These are phyloP conservation scores for Leucosticte australis DNA, from an alignment of 2,113 vertebrate species.

Conservation along the genomic window DNA sequence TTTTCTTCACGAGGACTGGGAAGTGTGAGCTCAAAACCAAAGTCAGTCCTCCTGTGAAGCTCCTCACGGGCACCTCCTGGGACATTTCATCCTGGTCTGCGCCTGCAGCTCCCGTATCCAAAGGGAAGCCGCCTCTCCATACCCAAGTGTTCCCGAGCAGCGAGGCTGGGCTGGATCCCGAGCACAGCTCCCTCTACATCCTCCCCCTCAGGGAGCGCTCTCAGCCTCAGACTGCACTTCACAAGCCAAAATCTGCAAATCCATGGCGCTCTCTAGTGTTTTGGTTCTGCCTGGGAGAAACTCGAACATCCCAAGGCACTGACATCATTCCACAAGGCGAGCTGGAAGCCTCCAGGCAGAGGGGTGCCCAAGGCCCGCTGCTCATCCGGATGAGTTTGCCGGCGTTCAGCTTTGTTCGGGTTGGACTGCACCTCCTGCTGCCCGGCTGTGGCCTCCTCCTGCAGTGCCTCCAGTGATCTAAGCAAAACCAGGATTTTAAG, in stretches of 20 bases:
- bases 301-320: background rate
- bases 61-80: background rate
- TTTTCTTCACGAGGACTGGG: background rate
- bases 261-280: slow-evolving; percentile 51
- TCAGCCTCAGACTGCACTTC: background rate
- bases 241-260: slow-evolving; percentile 3
- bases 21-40: background rate
- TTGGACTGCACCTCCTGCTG: background rate
- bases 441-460: background rate
- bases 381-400: background rate
- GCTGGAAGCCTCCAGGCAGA: background rate
- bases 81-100: background rate
- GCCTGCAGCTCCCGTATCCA: background rate
- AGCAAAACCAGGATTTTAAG: background rate
- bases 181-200: background rate
- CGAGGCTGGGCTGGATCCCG: background rate
- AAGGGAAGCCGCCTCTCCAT: background rate
- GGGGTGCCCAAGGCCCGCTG: background rate
- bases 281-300: background rate
- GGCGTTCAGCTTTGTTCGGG: accelerated
- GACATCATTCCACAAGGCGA: background rate
- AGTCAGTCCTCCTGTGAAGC: background rate
- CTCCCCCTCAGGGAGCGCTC: background rate
- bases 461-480: background rate
- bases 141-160: background rate